These are phyloP conservation scores for Mormoops blainvillei DNA, from an alignment of 2,113 vertebrate genomes.

Conservation along the genomic window DNA sequence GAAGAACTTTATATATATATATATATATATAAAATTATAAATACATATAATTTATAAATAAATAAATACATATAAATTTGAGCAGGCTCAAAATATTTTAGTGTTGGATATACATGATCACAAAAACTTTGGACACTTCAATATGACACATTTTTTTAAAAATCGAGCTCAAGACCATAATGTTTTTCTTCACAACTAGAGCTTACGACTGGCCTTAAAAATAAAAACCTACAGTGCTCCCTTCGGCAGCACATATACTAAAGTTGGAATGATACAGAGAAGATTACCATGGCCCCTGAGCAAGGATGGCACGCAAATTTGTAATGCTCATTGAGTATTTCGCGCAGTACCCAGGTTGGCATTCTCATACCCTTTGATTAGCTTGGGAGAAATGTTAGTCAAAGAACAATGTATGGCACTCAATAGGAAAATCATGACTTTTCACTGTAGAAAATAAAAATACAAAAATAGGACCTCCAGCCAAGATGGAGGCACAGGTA, in stretches of 20 bases:
- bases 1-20: background rate
- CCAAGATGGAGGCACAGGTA: no score
- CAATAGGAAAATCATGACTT: background rate
- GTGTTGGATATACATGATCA: background rate
- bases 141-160: background rate
- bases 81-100: constrained; percentile 9
- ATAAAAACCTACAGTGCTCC: background rate
- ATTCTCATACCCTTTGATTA: background rate
- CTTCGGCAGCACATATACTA: background rate
- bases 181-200: background rate
- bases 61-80: background rate
- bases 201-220: background rate
- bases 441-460: background rate
- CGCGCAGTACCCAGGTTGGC: no score
- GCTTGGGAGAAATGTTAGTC: background rate
- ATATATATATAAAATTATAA: constrained; percentile 36
- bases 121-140: background rate
- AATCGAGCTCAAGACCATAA: background rate
- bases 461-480: background rate
- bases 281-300: background rate
- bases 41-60: constrained; percentile 33
- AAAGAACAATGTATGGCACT: background rate
- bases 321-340: background rate
- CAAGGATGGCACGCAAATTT: background rate
- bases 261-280: background rate